These are phyloP conservation scores for Peromyscus aztecus DNA, from an alignment of 2,797 vertebrate species.

Conservation along the genomic window DNA sequence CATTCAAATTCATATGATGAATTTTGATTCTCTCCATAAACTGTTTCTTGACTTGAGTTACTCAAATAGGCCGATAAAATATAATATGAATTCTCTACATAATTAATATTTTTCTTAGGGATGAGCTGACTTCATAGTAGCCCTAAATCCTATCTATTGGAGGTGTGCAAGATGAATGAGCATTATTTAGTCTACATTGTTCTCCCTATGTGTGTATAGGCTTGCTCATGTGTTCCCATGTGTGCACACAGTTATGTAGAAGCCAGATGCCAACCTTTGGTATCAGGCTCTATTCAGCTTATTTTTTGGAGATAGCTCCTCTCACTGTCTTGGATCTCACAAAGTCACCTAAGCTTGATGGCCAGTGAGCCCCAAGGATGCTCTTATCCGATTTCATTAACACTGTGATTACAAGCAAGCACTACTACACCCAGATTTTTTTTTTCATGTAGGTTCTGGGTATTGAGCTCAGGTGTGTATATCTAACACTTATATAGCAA, in stretches of 20 bases:
- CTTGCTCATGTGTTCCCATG: background rate
- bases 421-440: background rate
- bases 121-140: background rate
- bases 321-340: background rate
- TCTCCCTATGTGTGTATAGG: background rate
- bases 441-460: background rate
- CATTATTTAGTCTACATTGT: background rate
- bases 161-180: background rate
- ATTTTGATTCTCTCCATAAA: constrained; percentile 63
- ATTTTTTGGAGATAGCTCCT: background rate
- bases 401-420: background rate
- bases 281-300: background rate
- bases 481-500: background rate
- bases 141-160: background rate
- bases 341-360: background rate
- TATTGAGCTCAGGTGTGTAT: background rate
- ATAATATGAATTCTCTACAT: background rate
- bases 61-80: constrained; percentile 40
- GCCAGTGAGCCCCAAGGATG: background rate
- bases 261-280: background rate
- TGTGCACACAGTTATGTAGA: background rate
- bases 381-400: background rate
- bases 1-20: background rate
- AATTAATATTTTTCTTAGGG: constrained; percentile 19
- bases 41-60: background rate